Evolutionary conservation across 2,113 vertebrate genomes (phyloP), one percentile per base, ranked within the genome.

Genomic region (Coreoperca whiteheadi): DNA sequence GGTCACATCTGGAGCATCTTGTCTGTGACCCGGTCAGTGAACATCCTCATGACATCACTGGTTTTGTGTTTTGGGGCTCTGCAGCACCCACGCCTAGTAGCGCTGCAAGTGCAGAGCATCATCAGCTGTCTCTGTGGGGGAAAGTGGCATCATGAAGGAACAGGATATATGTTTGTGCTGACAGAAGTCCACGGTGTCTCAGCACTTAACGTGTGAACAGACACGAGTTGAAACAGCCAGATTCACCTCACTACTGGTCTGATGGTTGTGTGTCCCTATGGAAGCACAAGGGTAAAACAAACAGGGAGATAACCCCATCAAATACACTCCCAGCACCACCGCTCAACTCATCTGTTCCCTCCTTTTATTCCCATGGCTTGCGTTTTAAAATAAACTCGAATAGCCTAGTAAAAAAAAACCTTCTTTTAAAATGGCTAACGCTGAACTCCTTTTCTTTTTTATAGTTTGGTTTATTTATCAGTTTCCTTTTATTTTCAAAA

Each of bases 1-100:
- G 82, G 81, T 80, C 43, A 86, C 70, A 74, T 84, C 59, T 73
- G 50, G 56, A 79, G 74, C 60, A 85, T 89, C 59, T 83, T 88
- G 79, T 74, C 70, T 78, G 54, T 89, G 89, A 54, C 83, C 48
- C 37, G 37, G 37, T 39, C 57, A 77, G 61, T 78, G 69, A 79
- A 54, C 63, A 66, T 63, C 63, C 28, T 65, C 34, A 28, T 80
- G 46, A 48, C 72, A 41, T 61, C 54, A 71, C 20, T 0, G 18
- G 15, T 15, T 71, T 57, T 65, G 59, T 61, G 61, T 64, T 57
- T 64, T 30, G 51, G 71, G 57, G 30, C 39, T 37, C 37, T 39
- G 54, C 39, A 67, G 43, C 51, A 28, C 28, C 53, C 10, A 63
- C 32, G 14, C 67, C 12, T 30, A 60, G 14, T 41, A 74, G 18